Percentiles rank a stretch among this genome's conserved stretches.
These are phyloP conservation scores for Gandaritis pyraliata DNA, from an alignment of 2,888 invertebrate species.

Conservation along the genomic window DNA sequence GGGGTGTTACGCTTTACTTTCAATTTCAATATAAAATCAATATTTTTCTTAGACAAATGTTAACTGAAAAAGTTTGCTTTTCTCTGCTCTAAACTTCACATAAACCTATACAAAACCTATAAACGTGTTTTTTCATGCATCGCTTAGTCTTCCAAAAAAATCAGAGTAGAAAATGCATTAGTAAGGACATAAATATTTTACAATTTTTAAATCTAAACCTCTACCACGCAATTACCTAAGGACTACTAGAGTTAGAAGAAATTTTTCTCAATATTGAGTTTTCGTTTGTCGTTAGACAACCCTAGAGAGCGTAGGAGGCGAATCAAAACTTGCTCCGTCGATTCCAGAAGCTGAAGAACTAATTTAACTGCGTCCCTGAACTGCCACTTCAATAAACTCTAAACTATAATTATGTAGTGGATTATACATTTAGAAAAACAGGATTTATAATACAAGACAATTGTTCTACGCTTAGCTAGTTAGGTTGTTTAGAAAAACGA, in stretches of 20 bases:
- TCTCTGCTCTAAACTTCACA: too few species aligned
- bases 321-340: constrained; percentile 74
- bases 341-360: constrained; percentile 79
- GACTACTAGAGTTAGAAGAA: too few species aligned
- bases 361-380: constrained; percentile 80
- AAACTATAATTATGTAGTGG: constrained; percentile 57
- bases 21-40: constrained; percentile 1
- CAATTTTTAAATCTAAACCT: too few species aligned
- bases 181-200: too few species aligned
- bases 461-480: too few species aligned
- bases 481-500: too few species aligned
- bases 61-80: too few species aligned
- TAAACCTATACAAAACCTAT: too few species aligned
- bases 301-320: constrained; percentile 38
- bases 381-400: constrained; percentile 78
- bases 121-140: not conserved
- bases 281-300: constrained; percentile 7
- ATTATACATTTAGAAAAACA: constrained; percentile 46
- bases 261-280: not conserved
- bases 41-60: not conserved
- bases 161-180: too few species aligned
- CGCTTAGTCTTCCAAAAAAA: too few species aligned
- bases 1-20: constrained; percentile 20
- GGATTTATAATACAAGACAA: constrained; percentile 21
- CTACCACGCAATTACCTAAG: too few species aligned